phyloP scores from a whole-genome alignment of 2,113 vertebrate species.

The Pithys albifrons region DNA sequence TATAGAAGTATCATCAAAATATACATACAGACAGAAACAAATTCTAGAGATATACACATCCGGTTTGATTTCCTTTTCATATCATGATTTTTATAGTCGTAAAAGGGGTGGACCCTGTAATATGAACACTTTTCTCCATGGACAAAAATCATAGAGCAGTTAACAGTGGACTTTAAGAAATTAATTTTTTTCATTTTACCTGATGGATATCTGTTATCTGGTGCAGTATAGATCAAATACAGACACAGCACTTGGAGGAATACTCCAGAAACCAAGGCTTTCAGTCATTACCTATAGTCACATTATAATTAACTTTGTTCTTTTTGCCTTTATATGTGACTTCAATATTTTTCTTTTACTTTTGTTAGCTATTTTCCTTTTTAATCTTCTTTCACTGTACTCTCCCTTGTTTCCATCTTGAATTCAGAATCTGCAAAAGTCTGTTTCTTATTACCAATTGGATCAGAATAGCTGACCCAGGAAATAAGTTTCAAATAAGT shows the following conservation, averaged over 20 bases:
- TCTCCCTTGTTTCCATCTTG: not conserved
- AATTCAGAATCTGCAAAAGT: not conserved
- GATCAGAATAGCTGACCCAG: not conserved
- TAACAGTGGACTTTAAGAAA: not conserved
- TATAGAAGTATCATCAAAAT: fast-evolving
- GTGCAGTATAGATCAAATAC: not conserved
- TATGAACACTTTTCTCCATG: not conserved
- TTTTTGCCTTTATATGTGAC: not conserved
- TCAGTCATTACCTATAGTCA: not conserved
- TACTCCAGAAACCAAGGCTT: not conserved
- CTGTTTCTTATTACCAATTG: not conserved
- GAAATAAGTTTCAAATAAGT: not conserved
- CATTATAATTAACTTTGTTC: not conserved
- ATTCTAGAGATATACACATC: not conserved
- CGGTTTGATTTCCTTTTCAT: not conserved
- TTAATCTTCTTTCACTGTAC: not conserved
- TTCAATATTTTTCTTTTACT: not conserved
- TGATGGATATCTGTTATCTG: not conserved
- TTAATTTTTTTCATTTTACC: not conserved
- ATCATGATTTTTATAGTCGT: not conserved
- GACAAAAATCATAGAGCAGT: not conserved
- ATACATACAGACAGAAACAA: not conserved
- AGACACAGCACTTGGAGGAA: not conserved
- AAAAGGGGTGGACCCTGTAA: not conserved
- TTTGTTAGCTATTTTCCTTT: not conserved